Evolutionary conservation across 2,888 invertebrate genomes (phyloP).

Genomic region (Augochlorella aurata): DNA sequence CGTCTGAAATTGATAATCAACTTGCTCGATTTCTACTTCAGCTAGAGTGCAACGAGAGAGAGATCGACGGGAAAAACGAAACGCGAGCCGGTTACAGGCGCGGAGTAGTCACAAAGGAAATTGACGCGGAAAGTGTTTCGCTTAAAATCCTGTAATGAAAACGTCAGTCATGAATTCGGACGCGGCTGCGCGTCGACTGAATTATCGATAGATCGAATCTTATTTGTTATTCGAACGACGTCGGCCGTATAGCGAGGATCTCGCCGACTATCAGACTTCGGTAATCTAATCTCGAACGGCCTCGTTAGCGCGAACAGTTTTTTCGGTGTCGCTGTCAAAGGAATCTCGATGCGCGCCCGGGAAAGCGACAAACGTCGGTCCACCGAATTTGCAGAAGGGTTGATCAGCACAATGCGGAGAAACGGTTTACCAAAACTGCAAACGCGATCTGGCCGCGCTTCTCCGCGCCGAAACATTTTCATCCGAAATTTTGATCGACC

Average conservation of each 20-base stretch:
- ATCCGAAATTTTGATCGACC: too few relatives aligned
- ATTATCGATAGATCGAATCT: constrained; percentile 43
- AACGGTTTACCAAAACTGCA: neutral
- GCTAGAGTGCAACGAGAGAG: too few relatives aligned
- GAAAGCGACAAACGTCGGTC: neutral
- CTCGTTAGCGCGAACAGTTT: neutral
- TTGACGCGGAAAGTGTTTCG: constrained; percentile 14
- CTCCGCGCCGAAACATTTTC: too few relatives aligned
- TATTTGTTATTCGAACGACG: constrained; percentile 33
- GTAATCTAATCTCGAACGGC: constrained; percentile 25
- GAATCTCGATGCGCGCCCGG: neutral
- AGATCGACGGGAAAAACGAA: neutral
- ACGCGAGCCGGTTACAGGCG: neutral
- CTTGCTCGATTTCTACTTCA: too few relatives aligned
- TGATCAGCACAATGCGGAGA: neutral
- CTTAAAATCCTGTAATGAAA: constrained; percentile 14
- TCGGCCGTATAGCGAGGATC: constrained; percentile 9
- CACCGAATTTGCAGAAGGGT: neutral
- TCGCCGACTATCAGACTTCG: constrained; percentile 23
- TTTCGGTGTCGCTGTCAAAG: neutral
- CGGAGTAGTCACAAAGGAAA: neutral
- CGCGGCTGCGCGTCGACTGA: too few relatives aligned
- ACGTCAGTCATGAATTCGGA: neutral
- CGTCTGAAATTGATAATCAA: too few relatives aligned
- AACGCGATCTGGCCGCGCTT: neutral